A percentile compares a stretch with the other conserved stretches of the same genome.
phyloP scores from a whole-genome alignment of 1,140 invertebrate genomes.

The Centruroides sculpturatus region DNA sequence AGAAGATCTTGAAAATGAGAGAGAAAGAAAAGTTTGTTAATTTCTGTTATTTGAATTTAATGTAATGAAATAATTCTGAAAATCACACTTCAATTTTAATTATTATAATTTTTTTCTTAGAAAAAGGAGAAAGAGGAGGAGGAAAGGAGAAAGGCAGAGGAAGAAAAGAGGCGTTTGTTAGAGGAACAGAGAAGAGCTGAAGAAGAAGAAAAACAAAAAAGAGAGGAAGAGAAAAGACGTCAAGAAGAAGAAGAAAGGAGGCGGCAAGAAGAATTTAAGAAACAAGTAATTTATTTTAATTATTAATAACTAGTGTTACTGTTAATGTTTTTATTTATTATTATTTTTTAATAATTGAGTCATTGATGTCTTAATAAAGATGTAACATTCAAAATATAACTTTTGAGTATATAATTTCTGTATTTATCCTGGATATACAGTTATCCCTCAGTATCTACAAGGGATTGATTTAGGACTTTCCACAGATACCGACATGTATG shows the following conservation, averaged over 20 bases:
- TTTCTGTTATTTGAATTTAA: background rate
- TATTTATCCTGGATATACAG: too few relatives aligned
- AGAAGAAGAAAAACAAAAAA: constrained; percentile 20
- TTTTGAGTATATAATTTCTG: too few relatives aligned
- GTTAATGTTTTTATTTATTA: too few relatives aligned
- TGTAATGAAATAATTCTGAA: background rate
- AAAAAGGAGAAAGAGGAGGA: constrained; percentile 20
- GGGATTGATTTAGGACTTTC: too few relatives aligned
- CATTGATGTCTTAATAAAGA: too few relatives aligned
- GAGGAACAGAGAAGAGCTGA: constrained; percentile 14
- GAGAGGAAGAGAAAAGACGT: constrained; percentile 21
- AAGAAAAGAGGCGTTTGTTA: background rate
- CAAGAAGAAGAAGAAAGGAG: constrained; percentile 21
- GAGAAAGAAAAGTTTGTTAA: constrained; percentile 1
- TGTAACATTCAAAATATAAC: too few relatives aligned
- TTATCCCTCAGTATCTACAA: too few relatives aligned
- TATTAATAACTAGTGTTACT: too few relatives aligned
- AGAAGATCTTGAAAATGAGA: background rate
- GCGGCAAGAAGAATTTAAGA: constrained; percentile 22
- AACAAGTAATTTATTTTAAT: too few relatives aligned
- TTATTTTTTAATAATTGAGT: too few relatives aligned
- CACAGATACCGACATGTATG: too few relatives aligned
- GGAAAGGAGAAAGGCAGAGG: constrained; percentile 15
- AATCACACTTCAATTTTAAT: background rate
- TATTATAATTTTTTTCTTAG: background rate